Base-by-base conservation (phyloP, 1,140 invertebrate species). In the Chymomyza costata region DNA sequence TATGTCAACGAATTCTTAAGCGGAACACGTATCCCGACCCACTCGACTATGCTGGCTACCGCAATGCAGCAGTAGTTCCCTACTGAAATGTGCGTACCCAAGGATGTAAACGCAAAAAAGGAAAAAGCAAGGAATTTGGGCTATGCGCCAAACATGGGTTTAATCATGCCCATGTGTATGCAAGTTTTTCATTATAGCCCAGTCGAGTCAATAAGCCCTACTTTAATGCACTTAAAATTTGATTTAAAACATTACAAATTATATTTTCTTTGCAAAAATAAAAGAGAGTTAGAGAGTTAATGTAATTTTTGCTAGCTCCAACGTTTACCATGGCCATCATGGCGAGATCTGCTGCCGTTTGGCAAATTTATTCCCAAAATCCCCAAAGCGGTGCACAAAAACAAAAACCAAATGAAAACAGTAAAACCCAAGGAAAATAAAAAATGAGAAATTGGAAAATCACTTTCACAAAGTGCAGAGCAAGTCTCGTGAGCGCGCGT, bases 1-100 rank as follows among this genome's bases (percentile, higher is more conserved):
- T 80, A 80, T 80, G 73, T 80, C 74, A 80, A 73, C 52, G 57
- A 65, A 80, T 80, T 80, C 64, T 74, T 80, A 80, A 81, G 67
- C 74, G 67, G 53, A 56, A 73, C 73, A 80, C 73, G 73, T 80
- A 81, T 74, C 38, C 67, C 6, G 25, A 63, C 61, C 57, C 69
- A 67, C 61, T 69, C 65, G 62, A 76, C 70, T 66, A 5, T 6
- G 21, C 8, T 25, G 21, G 3, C 21, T 25, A 8, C 21, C 21
- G 21, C 21, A 25, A 25, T 25, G 21, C 21, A 25, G 8, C n/a
- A n/a, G n/a, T n/a, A n/a, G n/a, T n/a, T n/a, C n/a, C n/a, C n/a
- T n/a, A n/a, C n/a, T 3, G 55, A 48, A 67, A 74, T 74, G 69
- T 39, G 59, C 3, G n/a, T 3, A 25, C 21, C 21, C 21, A 25